These are phyloP conservation scores for Oxytorus armatus DNA, from an alignment of 2,888 invertebrate species.

Conservation along the genomic window DNA sequence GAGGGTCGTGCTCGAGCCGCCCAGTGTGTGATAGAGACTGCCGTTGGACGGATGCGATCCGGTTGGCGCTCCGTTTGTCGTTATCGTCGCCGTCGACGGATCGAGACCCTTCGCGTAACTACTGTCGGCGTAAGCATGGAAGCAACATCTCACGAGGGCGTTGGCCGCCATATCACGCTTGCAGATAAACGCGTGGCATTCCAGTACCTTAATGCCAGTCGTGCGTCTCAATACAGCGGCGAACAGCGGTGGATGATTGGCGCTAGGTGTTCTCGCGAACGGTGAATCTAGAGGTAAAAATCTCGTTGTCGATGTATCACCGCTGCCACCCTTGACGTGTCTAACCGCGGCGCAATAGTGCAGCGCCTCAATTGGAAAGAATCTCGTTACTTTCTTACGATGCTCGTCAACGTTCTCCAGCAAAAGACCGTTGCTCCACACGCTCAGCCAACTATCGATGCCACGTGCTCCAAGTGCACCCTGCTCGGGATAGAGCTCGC, in stretches of 20 bases:
- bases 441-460: slow-evolving; percentile 98
- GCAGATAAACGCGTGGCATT: slow-evolving; percentile 99
- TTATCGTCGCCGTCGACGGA: slow-evolving; percentile 80
- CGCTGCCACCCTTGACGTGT: slow-evolving; percentile 87
- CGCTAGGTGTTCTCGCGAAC: slow-evolving; percentile 96
- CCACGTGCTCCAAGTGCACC: slow-evolving; percentile 95
- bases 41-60: slow-evolving; percentile 75
- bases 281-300: slow-evolving; percentile 98
- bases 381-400: slow-evolving; percentile 96
- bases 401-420: slow-evolving; percentile 98
- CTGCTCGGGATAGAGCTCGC: slow-evolving; percentile 97
- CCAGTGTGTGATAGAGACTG: slow-evolving; percentile 82
- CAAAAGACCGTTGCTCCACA: slow-evolving; percentile 98
- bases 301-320: slow-evolving; percentile 89
- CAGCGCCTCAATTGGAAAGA: slow-evolving; percentile 97
- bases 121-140: slow-evolving; percentile 98
- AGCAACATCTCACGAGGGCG: slow-evolving; percentile 98
- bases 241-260: slow-evolving; percentile 97
- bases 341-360: slow-evolving; percentile 98
- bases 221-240: slow-evolving; percentile 98
- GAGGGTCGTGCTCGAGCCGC: slow-evolving; percentile 83
- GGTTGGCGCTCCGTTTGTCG: slow-evolving; percentile 73
- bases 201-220: slow-evolving; percentile 98
- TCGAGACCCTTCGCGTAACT: slow-evolving; percentile 91
- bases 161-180: slow-evolving; percentile 98